A percentile compares a stretch with the other conserved stretches of the same genome.
Evolutionary conservation across 2,888 invertebrate genomes (phyloP).

Genomic region (Platypus cylindrus): DNA sequence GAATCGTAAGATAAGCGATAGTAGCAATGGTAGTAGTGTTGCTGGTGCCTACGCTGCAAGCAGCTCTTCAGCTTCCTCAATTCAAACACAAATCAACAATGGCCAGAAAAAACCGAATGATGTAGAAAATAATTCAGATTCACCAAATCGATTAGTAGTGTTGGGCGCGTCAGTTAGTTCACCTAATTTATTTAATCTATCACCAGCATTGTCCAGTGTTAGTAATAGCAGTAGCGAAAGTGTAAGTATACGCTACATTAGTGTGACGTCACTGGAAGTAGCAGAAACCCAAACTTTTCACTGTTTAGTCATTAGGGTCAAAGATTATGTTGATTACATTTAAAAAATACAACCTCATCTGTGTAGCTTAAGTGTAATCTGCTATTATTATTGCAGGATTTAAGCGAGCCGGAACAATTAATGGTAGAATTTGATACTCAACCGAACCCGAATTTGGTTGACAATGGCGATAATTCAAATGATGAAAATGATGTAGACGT

Average conservation of each 20-base stretch:
- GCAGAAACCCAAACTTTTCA: too few relatives aligned
- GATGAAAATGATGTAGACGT: conserved; percentile 82
- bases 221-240: conserved; percentile 34
- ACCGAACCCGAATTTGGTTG: conserved; percentile 38
- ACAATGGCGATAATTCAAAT: conserved; percentile 54
- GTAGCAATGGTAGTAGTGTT: too few relatives aligned
- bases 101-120: conserved; percentile 18
- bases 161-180: conserved; percentile 33
- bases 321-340: not conserved
- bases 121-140: conserved; percentile 15
- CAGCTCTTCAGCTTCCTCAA: conserved; percentile 14
- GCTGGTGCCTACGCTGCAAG: too few relatives aligned
- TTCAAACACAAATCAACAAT: conserved; percentile 16
- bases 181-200: conserved; percentile 32
- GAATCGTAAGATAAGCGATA: conserved; percentile 4
- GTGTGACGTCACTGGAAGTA: too few relatives aligned
- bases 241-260: conserved; percentile 22
- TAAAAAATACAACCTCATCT: not conserved
- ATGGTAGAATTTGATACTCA: conserved; percentile 42
- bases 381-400: conserved; percentile 33
- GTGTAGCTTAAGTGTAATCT: not conserved
- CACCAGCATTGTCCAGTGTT: conserved; percentile 31
- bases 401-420: conserved; percentile 52
- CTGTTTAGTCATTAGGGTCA: too few relatives aligned
- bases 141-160: conserved; percentile 24